Base-by-base conservation (phyloP, 2,888 invertebrate species). In the Limnephilus marmoratus region DNA sequence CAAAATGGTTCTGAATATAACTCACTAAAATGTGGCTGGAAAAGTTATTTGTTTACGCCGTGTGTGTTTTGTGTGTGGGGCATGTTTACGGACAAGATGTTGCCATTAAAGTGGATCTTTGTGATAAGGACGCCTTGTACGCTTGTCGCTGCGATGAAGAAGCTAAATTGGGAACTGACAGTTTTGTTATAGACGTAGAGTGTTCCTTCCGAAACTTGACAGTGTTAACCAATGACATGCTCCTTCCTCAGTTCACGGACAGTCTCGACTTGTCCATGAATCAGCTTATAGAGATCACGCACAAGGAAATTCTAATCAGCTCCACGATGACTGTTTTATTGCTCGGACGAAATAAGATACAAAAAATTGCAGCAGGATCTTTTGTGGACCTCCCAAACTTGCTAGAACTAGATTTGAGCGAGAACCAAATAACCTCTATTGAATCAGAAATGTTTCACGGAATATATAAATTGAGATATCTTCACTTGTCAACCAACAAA, bases 401-500 rank as follows among this genome's bases (percentile, higher is more conserved):
- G 4, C 95, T 94, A 93, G 94, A 94, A 91, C 93, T 96, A 53
- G 96, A 96, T 94, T 94, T 96, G 85, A 96, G 95, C 89, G 94
- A 95, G 31, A 96, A 96, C 94, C 93, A 94, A 90, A 93, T 96
- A 3, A 94, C 95, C 82, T 94, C 94, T 87, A 95, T 96, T 37
- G 94, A 95, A 81, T 94, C 94, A 93, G 95, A 95, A 80, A 94
- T 95, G 0, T 96, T 96, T 91, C 95, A 94, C 91, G 94, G 94
- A 68, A 91, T 96, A 0, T 95, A 94, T n/a, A 95, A 95, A 12
- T 94, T 96, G 88, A 94, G 95, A 93, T 95, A 95, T 94, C 94
- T 96, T 53, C 96, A 96, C 94, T 94, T 96, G 83, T 95, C 95
- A 0, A 95, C 95, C 85, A 96, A 96, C 93, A 94, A 94, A 93